phyloP scores from a whole-genome alignment of 1,140 invertebrate genomes.

The Sipha flava region DNA sequence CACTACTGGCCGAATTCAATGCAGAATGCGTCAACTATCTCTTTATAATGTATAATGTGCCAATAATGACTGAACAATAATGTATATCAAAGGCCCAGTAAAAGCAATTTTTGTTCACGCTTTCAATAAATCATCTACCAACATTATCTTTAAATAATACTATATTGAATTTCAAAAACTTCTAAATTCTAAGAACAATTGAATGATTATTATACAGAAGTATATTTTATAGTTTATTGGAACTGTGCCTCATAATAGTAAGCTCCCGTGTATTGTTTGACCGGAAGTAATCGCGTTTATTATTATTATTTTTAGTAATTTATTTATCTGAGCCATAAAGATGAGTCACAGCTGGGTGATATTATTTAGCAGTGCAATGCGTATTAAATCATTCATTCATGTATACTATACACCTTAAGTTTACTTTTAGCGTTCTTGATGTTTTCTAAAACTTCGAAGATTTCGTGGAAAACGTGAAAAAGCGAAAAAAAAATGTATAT shows the following conservation, averaged over 20 bases:
- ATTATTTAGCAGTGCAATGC: not conserved
- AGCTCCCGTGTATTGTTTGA: not conserved
- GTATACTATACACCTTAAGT: not conserved
- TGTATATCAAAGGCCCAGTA: too few species aligned
- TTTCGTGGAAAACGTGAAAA: too few species aligned
- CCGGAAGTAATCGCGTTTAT: not conserved
- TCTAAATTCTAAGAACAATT: too few species aligned
- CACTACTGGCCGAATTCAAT: too few species aligned
- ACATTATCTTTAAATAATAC: too few species aligned
- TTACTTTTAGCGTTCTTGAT: not conserved
- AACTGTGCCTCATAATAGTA: not conserved
- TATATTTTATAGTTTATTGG: not conserved
- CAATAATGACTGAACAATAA: too few species aligned
- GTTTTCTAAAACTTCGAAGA: not conserved
- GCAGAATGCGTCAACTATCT: too few species aligned
- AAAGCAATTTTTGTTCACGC: too few species aligned
- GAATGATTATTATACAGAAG: not conserved
- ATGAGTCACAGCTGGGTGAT: not conserved
- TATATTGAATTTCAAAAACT: too few species aligned
- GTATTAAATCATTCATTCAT: slow-evolving; percentile 4
- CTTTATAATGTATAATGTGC: too few species aligned
- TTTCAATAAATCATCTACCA: too few species aligned
- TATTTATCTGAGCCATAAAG: not conserved
- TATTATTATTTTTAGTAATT: not conserved
- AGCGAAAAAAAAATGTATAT: too few species aligned